A percentile compares a stretch with the other conserved stretches of the same genome.
Conservation (phyloP, 2,888 invertebrate species). For the Liopterus haemorrhoidalis region DNA sequence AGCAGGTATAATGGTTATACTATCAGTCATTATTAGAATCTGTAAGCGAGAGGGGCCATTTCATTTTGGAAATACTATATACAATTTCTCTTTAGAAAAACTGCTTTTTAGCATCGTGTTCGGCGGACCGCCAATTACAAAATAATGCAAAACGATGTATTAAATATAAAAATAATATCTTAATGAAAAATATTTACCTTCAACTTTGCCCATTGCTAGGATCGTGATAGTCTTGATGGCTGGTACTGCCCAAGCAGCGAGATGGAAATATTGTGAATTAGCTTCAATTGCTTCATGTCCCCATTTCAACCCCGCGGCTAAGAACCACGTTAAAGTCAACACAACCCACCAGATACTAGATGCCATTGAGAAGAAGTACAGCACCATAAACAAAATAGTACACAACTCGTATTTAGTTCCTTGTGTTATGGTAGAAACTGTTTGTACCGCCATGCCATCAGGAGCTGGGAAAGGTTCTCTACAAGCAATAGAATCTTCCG, state of each 20-base stretch:
- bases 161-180: too few relatives aligned
- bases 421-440: conserved; percentile 80
- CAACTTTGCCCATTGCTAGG: conserved; percentile 91
- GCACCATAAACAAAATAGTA: conserved; percentile 91
- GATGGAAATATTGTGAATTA: conserved; percentile 94
- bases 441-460: conserved; percentile 63
- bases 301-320: conserved; percentile 95
- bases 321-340: conserved; percentile 91
- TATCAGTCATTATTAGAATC: too few relatives aligned
- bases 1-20: too few relatives aligned
- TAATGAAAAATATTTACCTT: conserved; percentile 57
- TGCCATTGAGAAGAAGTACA: conserved; percentile 95
- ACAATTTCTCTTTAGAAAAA: too few relatives aligned
- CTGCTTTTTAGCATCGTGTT: too few relatives aligned
- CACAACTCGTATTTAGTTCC: conserved; percentile 79
- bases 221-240: conserved; percentile 93
- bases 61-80: too few relatives aligned
- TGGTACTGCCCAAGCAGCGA: conserved; percentile 97
- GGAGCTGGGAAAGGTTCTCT: conserved; percentile 72
- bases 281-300: conserved; percentile 97
- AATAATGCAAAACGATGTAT: too few relatives aligned
- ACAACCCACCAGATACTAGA: conserved; percentile 98
- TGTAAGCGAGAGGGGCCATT: too few relatives aligned
- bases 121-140: too few relatives aligned
- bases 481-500: conserved; percentile 77